A percentile compares a stretch with the other conserved stretches of the same genome.
These are phyloP conservation scores for Ctenosaura bakeri DNA, from an alignment of 2,797 vertebrate genomes.

Conservation along the genomic window DNA sequence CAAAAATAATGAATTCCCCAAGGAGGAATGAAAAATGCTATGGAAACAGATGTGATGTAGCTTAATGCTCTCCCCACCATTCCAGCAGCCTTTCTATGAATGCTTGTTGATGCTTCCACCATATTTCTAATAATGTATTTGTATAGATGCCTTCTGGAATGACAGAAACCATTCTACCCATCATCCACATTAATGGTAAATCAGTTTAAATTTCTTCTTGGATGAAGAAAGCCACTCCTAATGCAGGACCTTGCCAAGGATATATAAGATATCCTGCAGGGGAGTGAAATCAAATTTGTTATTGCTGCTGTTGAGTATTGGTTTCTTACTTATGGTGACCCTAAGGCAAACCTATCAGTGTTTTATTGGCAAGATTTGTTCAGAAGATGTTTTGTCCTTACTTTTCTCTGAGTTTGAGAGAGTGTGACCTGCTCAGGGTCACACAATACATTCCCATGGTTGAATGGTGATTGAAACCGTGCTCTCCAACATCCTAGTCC, in stretches of 20 bases:
- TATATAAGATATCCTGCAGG: conserved; percentile 1
- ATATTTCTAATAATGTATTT: neutral
- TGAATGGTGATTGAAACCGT: too few relatives aligned
- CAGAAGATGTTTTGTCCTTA: too few relatives aligned
- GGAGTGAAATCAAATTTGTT: neutral
- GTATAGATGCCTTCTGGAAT: too few relatives aligned
- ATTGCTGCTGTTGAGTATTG: too few relatives aligned
- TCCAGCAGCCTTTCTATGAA: neutral
- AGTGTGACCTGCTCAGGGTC: too few relatives aligned
- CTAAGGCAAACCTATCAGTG: too few relatives aligned
- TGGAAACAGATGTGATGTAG: neutral
- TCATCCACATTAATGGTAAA: neutral
- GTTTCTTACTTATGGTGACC: too few relatives aligned
- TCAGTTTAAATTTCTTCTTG: conserved; percentile 39
- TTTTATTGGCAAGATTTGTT: too few relatives aligned
- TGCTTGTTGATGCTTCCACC: conserved; percentile 13
- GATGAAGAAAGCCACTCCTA: accelerated
- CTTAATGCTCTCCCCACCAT: neutral
- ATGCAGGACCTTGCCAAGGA: neutral
- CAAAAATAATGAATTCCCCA: neutral
- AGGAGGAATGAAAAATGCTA: neutral
- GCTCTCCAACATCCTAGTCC: too few relatives aligned
- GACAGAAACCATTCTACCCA: conserved; percentile 17
- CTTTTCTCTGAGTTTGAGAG: too few relatives aligned
- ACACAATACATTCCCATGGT: too few relatives aligned